Conservation (phyloP, 2,888 invertebrate species). For the Salpingus planirostris region DNA sequence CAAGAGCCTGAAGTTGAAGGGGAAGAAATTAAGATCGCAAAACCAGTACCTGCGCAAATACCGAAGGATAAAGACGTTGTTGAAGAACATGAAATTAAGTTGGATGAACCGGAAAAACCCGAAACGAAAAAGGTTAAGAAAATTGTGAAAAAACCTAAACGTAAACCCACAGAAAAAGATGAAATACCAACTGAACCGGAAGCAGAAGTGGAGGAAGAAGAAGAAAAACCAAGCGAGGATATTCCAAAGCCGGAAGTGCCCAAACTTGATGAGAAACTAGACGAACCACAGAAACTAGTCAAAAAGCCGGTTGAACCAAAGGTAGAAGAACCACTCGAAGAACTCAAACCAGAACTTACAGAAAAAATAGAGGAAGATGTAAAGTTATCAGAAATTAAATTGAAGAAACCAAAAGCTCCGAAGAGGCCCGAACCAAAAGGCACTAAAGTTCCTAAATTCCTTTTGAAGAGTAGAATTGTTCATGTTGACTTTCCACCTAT, state of each 20-base stretch:
- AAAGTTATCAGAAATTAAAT: conserved; percentile 49
- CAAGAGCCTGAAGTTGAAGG: conserved; percentile 24
- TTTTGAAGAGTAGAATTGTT: conserved; percentile 43
- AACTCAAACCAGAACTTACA: conserved; percentile 23
- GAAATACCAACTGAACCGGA: conserved; percentile 27
- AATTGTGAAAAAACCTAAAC: conserved; percentile 30
- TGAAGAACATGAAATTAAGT: conserved; percentile 16
- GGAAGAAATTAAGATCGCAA: conserved; percentile 6
- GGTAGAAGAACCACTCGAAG: conserved; percentile 12
- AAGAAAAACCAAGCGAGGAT: conserved; percentile 33
- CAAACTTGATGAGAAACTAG: conserved; percentile 14
- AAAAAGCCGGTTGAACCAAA: conserved; percentile 6
- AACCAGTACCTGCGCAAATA: conserved; percentile 29
- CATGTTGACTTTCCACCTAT: conserved; percentile 42
- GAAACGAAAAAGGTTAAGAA: conserved; percentile 30
- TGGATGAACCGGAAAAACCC: conserved; percentile 28
- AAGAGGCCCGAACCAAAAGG: conserved; percentile 32
- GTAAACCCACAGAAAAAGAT: conserved; percentile 21
- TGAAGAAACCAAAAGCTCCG: conserved; percentile 37
- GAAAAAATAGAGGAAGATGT: conserved; percentile 23
- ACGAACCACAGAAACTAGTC: conserved; percentile 14
- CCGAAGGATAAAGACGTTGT: conserved; percentile 25
- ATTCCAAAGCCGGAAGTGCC: conserved; percentile 20
- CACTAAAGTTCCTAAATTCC: conserved; percentile 39
- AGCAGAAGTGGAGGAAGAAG: conserved; percentile 30